A percentile compares a stretch with the other conserved stretches of the same genome.
phyloP scores from a whole-genome alignment of 2,888 invertebrate species.

The Acanthoscelides obtectus region DNA sequence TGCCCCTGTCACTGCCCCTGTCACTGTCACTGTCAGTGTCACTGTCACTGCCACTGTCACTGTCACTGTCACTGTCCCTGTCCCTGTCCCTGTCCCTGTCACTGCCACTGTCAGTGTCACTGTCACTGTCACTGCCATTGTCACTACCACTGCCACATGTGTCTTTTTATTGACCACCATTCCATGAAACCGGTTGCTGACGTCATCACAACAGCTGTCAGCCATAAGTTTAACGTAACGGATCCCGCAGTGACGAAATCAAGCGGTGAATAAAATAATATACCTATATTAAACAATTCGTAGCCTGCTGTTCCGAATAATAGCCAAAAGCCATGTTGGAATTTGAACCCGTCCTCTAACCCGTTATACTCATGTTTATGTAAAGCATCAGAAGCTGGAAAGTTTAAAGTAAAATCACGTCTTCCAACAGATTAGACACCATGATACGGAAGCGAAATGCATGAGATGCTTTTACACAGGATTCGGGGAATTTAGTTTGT shows the following conservation, averaged over 20 bases:
- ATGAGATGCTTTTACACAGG: background rate
- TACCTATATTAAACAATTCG: too few relatives aligned
- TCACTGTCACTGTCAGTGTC: constrained; percentile 1
- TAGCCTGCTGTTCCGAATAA: constrained; percentile 5
- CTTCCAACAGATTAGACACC: constrained; percentile 2
- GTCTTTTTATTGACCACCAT: too few relatives aligned
- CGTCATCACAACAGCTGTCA: too few relatives aligned
- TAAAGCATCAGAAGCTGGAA: constrained; percentile 4
- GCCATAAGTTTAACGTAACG: too few relatives aligned
- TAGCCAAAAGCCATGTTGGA: constrained; percentile 2
- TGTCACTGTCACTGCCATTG: constrained; percentile 7
- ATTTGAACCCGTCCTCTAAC: constrained; percentile 4
- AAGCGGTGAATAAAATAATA: too few relatives aligned
- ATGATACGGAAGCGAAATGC: background rate
- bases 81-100: constrained; percentile 6
- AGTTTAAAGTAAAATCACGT: constrained; percentile 11
- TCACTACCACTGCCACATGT: constrained; percentile 5
- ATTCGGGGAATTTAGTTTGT: background rate
- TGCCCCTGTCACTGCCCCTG: background rate
- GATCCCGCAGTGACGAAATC: too few relatives aligned
- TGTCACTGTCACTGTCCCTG: constrained; percentile 7
- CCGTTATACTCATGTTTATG: constrained; percentile 10
- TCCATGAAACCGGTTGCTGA: too few relatives aligned
- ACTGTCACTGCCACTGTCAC: constrained; percentile 5
- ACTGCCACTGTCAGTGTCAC: constrained; percentile 4